These are phyloP conservation scores for Muscicapa comitata DNA, from an alignment of 2,797 vertebrate species.

Conservation along the genomic window DNA sequence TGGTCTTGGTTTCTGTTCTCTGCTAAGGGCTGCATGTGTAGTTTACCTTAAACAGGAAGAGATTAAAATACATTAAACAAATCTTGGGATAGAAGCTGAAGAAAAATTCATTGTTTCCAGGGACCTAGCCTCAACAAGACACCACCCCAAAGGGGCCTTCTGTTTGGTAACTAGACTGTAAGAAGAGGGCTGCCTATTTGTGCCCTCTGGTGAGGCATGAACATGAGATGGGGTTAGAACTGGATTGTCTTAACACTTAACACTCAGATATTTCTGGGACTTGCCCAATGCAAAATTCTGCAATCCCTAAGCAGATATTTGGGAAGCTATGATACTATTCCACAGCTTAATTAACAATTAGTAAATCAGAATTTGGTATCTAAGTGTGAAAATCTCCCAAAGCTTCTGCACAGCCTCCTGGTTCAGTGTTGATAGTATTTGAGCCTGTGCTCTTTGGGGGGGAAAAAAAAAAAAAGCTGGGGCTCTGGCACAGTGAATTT, in stretches of 20 bases:
- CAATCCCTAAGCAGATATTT: neutral
- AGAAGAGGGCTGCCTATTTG: neutral
- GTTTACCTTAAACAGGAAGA: neutral
- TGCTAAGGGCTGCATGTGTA: neutral
- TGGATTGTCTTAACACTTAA: neutral
- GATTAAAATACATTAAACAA: neutral
- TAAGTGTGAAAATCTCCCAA: neutral
- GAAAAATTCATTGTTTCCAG: neutral
- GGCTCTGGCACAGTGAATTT: neutral
- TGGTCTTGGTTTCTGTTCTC: neutral
- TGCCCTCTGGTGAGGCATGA: neutral
- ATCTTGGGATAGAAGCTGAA: neutral
- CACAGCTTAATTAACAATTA: neutral
- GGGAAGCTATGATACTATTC: neutral
- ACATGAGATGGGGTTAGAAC: rapidly evolving
- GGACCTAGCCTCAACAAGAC: neutral
- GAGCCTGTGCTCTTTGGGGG: neutral
- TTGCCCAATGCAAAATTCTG: neutral
- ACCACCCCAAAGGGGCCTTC: neutral
- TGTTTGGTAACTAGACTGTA: neutral
- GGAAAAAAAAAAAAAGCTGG: neutral
- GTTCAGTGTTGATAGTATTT: neutral
- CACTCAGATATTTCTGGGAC: neutral
- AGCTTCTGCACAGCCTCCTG: neutral
- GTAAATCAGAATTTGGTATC: neutral